phyloP scores from a whole-genome alignment of 2,797 vertebrate genomes.

The Acropternis orthonyx region DNA sequence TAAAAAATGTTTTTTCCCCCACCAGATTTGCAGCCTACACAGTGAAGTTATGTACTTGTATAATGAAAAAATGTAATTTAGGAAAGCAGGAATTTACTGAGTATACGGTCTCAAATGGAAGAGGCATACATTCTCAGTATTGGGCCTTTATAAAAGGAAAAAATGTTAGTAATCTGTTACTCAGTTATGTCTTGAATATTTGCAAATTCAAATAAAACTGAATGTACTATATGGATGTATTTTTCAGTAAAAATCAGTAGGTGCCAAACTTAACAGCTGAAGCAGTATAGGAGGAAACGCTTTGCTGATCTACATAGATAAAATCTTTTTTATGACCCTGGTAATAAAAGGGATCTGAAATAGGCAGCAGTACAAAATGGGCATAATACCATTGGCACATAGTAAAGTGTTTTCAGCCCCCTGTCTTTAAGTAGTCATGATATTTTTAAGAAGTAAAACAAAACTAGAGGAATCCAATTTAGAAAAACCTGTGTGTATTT shows the following conservation, averaged over 20 bases:
- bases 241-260: not conserved
- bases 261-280: not conserved
- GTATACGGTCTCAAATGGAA: slow-evolving; percentile 16
- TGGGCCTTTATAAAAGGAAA: not conserved
- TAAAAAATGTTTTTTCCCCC: slow-evolving; percentile 55
- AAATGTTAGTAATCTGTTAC: not conserved
- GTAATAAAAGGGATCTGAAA: not conserved
- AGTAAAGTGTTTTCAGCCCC: not conserved
- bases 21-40: slow-evolving; percentile 61
- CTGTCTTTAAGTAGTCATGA: not conserved
- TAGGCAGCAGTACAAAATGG: not conserved
- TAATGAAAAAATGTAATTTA: slow-evolving; percentile 57
- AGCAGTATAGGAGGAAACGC: not conserved
- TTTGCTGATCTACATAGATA: not conserved
- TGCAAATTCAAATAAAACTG: not conserved
- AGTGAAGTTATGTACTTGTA: slow-evolving; percentile 57
- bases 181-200: slow-evolving; percentile 7
- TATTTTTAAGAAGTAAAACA: not conserved
- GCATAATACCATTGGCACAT: not conserved
- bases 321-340: not conserved
- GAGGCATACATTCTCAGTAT: not conserved
- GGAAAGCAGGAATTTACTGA: slow-evolving; percentile 53
- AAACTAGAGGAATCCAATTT: not conserved
- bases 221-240: not conserved
- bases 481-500: not conserved